Evolutionary conservation across 2,888 invertebrate genomes (phyloP).

Genomic region (Strigamia transsilvanica): DNA sequence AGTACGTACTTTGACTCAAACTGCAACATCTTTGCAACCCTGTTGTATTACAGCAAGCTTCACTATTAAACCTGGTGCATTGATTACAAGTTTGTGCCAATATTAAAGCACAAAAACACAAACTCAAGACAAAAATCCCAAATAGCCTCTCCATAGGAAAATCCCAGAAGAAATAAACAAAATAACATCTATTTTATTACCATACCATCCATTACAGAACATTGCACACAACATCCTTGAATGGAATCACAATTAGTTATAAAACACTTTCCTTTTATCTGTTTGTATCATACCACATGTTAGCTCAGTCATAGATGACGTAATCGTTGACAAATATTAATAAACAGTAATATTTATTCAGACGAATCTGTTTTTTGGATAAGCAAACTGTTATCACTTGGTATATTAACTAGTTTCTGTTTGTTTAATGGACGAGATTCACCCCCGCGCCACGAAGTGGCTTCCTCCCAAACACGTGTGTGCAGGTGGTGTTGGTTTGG

Average conservation of each 20-base stretch:
- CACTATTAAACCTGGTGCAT: background rate
- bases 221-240: too few relatives aligned
- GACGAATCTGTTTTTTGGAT: background rate
- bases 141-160: background rate
- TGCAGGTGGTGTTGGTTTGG: background rate
- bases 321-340: too few relatives aligned
- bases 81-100: background rate
- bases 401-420: background rate
- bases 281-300: background rate
- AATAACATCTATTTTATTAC: background rate
- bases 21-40: slow-evolving; percentile 7
- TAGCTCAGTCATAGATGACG: background rate
- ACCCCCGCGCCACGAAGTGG: background rate
- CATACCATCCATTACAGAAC: too few relatives aligned
- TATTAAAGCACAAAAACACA: background rate
- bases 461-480: background rate
- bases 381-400: too few relatives aligned
- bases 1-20: background rate
- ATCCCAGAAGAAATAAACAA: background rate
- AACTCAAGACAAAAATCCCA: background rate
- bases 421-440: background rate
- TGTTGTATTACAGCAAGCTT: background rate
- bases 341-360: too few relatives aligned
- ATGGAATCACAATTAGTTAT: too few relatives aligned
- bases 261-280: too few relatives aligned